Conservation (phyloP, 1,140 invertebrate genomes). For the Eurytemora carolleeae region DNA sequence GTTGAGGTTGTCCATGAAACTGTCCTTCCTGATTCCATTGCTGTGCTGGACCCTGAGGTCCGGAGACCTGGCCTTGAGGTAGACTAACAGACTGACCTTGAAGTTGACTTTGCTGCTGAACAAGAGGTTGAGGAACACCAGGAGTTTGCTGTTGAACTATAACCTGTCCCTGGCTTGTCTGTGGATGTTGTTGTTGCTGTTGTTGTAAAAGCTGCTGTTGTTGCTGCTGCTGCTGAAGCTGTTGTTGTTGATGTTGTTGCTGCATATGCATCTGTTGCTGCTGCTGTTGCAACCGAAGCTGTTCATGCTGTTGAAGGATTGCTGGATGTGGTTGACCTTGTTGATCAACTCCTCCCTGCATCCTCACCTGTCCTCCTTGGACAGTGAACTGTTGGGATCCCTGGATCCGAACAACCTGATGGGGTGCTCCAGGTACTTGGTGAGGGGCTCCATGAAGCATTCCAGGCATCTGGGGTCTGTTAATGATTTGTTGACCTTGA, state of each 20-base stretch:
- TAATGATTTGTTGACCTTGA: too few relatives aligned
- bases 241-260: neutral
- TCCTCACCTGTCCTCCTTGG: too few relatives aligned
- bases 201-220: neutral
- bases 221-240: neutral
- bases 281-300: neutral
- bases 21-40: too few relatives aligned
- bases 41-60: too few relatives aligned
- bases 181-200: conserved; percentile 2
- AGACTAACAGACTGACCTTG: neutral
- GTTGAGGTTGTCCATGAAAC: neutral
- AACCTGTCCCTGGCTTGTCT: neutral
- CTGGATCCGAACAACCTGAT: too few relatives aligned
- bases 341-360: too few relatives aligned
- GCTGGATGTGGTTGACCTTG: neutral
- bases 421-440: too few relatives aligned
- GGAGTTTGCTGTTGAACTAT: neutral
- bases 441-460: too few relatives aligned
- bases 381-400: too few relatives aligned
- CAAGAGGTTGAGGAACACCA: neutral
- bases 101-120: neutral
- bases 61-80: too few relatives aligned
- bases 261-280: neutral
- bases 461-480: too few relatives aligned
- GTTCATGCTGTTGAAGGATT: neutral